Conservation (phyloP, 2,888 invertebrate species). For the Odontocerum albicorne region DNA sequence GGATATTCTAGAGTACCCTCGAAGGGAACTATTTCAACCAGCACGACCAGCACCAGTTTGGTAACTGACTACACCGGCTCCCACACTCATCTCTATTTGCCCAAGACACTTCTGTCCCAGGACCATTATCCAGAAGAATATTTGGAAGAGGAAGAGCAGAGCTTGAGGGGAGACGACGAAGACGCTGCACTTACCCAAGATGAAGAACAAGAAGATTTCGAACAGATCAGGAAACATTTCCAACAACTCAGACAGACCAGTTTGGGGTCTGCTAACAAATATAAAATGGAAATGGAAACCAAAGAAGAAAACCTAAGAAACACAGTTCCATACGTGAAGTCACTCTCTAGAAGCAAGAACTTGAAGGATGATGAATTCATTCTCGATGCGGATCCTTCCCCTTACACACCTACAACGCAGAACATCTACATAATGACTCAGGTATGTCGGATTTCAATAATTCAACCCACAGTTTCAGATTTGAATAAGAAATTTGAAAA, state of each 20-base stretch:
- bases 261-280: conserved; percentile 63
- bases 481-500: no score
- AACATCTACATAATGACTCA: conserved; percentile 53
- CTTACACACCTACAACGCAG: conserved; percentile 60
- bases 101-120: conserved; percentile 40
- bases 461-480: no score
- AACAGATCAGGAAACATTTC: conserved; percentile 60
- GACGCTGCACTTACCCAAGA: conserved; percentile 10
- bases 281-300: conserved; percentile 65
- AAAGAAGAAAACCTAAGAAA: conserved; percentile 63
- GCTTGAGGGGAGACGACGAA: conserved; percentile 13
- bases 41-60: conserved; percentile 63
- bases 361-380: conserved; percentile 54
- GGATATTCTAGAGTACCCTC: conserved; percentile 57
- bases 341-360: conserved; percentile 62
- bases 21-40: conserved; percentile 57
- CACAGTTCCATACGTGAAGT: conserved; percentile 63
- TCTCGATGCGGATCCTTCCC: conserved; percentile 49
- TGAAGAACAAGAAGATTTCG: conserved; percentile 55
- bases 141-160: conserved; percentile 42
- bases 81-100: conserved; percentile 28
- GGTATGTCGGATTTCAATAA: no score
- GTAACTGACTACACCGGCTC: conserved; percentile 52
- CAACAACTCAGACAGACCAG: conserved; percentile 65
- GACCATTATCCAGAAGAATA: conserved; percentile 47